Base-by-base conservation (phyloP, 1,140 invertebrate genomes). In the Pseudomyrmex concolor region DNA sequence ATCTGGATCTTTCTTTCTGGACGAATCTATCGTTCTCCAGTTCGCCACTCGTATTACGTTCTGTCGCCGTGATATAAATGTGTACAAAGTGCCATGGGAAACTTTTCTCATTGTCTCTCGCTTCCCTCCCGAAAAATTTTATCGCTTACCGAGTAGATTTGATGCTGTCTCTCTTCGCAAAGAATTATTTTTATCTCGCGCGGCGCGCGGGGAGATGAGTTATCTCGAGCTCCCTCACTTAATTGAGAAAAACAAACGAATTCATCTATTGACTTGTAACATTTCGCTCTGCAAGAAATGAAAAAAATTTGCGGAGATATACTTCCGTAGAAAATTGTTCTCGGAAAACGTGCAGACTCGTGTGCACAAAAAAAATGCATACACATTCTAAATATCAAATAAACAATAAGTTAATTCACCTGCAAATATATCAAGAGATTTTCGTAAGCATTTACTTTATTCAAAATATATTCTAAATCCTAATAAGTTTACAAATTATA, bases 91-190 rank as follows among this genome's bases (percentile, higher is more conserved):
- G 13, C 51, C 62, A 15, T 59, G 34, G 62, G 15, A 83, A 86
- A 85, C 71, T 85, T 87, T 85, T 10, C 63, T 84, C 84, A 83
- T 87, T 85, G 81, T 62, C 72, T 87, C 72, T 22, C 34, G 34
- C 34, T 0, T 34, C 34, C 34, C 34, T 34, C 3, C n/a, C 48
- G 13, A 59, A 71, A 87, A 85, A 88, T 81, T 80, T 86, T 82
- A 81, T 86, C 72, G 62, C 54, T 22, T 19, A 64, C 19, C 63
- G 59, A 77, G 45, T 71, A 43, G 71, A 83, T 80, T 72, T 57
- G 55, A 84, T 67, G 64, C 22, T 62, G 12, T 73, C 54, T 80
- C 64, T 60, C 17, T 34, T 63, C 19, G 70, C 51, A 1, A 8
- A 82, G 17, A 34, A 34, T 70, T 70, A 80, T 59, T 80, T 59